These are phyloP conservation scores for Urocynchramus pylzowi DNA, from an alignment of 2,113 vertebrate species.

Conservation along the genomic window DNA sequence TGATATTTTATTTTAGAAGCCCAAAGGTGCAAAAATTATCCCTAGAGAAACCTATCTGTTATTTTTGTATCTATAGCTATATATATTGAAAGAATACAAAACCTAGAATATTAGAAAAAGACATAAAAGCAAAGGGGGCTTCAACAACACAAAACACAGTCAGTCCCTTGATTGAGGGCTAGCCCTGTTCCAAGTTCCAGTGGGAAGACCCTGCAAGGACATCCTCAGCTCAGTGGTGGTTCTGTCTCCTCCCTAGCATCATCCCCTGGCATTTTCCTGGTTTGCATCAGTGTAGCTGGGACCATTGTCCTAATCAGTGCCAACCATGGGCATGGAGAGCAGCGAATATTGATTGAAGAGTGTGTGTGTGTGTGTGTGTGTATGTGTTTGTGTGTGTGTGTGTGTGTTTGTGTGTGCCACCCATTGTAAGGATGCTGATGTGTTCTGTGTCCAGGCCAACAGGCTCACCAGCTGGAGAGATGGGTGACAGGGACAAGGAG, in stretches of 20 bases:
- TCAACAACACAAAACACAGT: not conserved
- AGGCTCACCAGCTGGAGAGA: not conserved
- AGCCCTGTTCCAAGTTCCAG: not conserved
- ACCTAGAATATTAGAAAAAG: not conserved
- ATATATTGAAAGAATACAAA: slow-evolving; percentile 45
- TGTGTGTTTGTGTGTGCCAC: not conserved
- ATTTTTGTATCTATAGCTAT: slow-evolving; percentile 69
- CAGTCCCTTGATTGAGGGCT: not conserved
- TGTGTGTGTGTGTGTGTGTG: not conserved
- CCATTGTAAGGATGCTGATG: not conserved
- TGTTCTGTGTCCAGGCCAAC: not conserved
- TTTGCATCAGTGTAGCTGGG: not conserved
- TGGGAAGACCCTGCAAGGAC: not conserved
- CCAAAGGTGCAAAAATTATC: slow-evolving; percentile 65
- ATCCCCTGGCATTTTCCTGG: not conserved
- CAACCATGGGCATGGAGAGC: not conserved
- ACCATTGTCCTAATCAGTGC: not conserved
- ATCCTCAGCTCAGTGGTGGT: not conserved
- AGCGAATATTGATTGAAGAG: not conserved
- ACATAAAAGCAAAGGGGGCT: slow-evolving; percentile 3
- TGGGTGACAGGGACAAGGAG: not conserved
- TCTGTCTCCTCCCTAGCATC: not conserved
- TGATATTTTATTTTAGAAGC: slow-evolving; percentile 55
- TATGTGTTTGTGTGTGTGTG: not conserved
- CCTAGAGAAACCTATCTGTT: slow-evolving; percentile 57